Evolutionary conservation across 2,113 vertebrate species (phyloP).

Genomic region (Haemorhous mexicanus): DNA sequence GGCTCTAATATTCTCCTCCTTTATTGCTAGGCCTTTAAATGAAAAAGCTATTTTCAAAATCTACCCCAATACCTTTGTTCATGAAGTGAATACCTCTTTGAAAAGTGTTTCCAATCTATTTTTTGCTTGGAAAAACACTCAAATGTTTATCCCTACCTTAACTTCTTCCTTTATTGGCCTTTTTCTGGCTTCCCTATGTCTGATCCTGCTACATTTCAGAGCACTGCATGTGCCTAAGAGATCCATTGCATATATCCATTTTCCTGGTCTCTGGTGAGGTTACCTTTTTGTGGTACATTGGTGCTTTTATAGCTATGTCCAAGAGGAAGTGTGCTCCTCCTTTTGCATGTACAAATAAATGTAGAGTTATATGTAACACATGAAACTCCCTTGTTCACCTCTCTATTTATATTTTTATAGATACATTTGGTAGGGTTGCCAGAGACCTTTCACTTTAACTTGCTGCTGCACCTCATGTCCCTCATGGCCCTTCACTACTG

Average conservation of each 20-base stretch:
- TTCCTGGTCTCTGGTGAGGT: not conserved
- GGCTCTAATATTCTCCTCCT: not conserved
- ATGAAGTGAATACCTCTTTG: not conserved
- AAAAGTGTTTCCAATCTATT: not conserved
- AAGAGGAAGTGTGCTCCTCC: not conserved
- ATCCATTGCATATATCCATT: not conserved
- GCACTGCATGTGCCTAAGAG: not conserved
- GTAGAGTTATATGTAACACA: accelerated
- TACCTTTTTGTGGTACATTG: not conserved
- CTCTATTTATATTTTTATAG: not conserved
- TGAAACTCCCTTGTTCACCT: not conserved
- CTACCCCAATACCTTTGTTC: not conserved
- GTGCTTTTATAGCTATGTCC: not conserved
- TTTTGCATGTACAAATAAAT: not conserved
- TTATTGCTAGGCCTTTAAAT: not conserved
- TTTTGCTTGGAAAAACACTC: not conserved
- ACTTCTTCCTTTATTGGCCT: not conserved
- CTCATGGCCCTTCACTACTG: not conserved
- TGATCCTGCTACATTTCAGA: not conserved
- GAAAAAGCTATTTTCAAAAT: not conserved
- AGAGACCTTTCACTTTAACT: not conserved
- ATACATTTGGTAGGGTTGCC: not conserved
- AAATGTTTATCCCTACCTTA: not conserved
- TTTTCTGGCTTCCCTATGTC: not conserved
- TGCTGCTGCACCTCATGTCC: not conserved